phyloP scores from a whole-genome alignment of 2,888 invertebrate species.

The Eristalinus sepulchralis region DNA sequence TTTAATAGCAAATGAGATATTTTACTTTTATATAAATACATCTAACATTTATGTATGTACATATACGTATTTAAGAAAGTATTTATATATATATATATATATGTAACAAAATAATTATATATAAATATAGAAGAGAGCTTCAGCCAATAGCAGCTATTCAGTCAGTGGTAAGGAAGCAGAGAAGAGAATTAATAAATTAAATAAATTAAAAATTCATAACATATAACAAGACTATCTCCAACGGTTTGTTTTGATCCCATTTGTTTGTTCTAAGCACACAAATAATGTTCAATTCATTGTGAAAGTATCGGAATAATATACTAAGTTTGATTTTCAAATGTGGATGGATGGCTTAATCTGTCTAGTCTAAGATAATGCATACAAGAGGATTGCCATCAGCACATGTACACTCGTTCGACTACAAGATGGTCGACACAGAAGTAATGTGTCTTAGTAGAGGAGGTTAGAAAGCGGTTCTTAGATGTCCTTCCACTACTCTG shows the following conservation, averaged over 20 bases:
- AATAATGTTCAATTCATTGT: not conserved
- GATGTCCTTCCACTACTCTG: too few species aligned
- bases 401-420: too few species aligned
- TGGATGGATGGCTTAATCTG: too few species aligned
- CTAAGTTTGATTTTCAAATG: too few species aligned
- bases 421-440: too few species aligned
- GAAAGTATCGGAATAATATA: not conserved
- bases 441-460: too few species aligned
- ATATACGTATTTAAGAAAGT: conserved; percentile 36
- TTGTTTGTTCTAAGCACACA: not conserved
- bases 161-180: conserved; percentile 61
- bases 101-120: not conserved
- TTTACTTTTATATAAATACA: conserved; percentile 20
- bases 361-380: too few species aligned
- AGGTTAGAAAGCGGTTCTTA: too few species aligned
- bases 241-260: not conserved
- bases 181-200: conserved; percentile 35
- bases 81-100: conserved; percentile 21
- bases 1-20: conserved; percentile 41
- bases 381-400: too few species aligned
- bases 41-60: conserved; percentile 59
- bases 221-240: not conserved
- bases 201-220: conserved; percentile 18
- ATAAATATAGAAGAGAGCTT: conserved; percentile 47
- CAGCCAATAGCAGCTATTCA: conserved; percentile 63